Base-by-base conservation (phyloP, 2,797 vertebrate species). In the Enteromius thamalakanensis region DNA sequence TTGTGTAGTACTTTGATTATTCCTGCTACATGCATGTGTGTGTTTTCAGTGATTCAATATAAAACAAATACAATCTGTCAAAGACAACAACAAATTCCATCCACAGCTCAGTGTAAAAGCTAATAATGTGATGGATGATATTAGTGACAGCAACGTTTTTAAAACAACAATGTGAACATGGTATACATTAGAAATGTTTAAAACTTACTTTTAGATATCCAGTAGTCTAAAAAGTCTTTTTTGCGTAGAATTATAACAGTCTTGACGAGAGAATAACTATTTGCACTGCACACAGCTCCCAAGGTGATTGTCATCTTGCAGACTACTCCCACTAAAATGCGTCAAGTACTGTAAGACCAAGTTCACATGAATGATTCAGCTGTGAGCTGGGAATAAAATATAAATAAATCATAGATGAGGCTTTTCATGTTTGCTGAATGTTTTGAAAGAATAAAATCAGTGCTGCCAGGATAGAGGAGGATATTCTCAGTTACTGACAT, bases 311-410 rank as follows among this genome's bases (percentile, higher is more conserved):
- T 45, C 37, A 19, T 60, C 55, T 45, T 19, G 74, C n/a, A 29
- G 72, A 76, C 8, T 8, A 23, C 40, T 77, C 55, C 42, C 9
- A 62, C 9, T 29, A 45, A 34, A 23, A 62, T 19, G 75, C 55
- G 29, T 62, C 2, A 60, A 29, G n/a, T 34, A 34, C 32, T 34
- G 32, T 77, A 45, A 77, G 55, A 62, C n/a, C 40, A 62, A 6
- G 62, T 64, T 77, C 29, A 64, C 26, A 45, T 77, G 40, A 77
- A 77, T 77, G 45, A 62, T 77, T 77, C 40, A 77, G 23, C 6
- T 62, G 15, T 21, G 17, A 45, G 58, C 23, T 21, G 23, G 40
- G 40, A 10, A 2, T 9, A 21, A 76, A 32, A 42, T 64, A 64
- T 77, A 19, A 47, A 64, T 62, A 62, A 62, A 64, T 45, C 23